phyloP scores from a whole-genome alignment of 2,888 invertebrate species.

The Megaustenia siamemsis region DNA sequence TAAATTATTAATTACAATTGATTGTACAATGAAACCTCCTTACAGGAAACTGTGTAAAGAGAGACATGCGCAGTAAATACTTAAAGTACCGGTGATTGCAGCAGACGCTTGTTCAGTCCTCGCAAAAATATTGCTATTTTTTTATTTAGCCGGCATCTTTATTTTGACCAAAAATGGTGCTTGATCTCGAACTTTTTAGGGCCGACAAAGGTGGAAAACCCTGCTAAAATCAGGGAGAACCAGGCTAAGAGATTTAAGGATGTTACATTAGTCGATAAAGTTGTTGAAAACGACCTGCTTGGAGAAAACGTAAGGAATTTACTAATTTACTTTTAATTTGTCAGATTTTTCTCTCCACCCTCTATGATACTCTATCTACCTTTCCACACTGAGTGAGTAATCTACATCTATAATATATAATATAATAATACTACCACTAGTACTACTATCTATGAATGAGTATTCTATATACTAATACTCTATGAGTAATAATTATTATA shows the following conservation, averaged over 20 bases:
- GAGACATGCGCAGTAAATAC: neutral
- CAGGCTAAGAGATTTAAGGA: constrained; percentile 96
- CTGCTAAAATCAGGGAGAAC: constrained; percentile 93
- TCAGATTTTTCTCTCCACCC: no score
- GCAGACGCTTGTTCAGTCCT: constrained; percentile 17
- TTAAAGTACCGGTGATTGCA: constrained; percentile 14
- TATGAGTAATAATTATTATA: no score
- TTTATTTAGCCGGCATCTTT: neutral
- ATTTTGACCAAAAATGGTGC: constrained; percentile 86
- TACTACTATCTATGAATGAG: no score
- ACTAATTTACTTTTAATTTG: no score
- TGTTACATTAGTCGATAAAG: constrained; percentile 92
- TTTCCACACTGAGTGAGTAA: no score
- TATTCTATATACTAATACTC: no score
- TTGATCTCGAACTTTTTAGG: constrained; percentile 97
- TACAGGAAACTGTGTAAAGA: neutral
- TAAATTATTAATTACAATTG: neutral
- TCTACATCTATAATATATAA: no score
- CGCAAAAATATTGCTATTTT: neutral
- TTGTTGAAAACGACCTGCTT: constrained; percentile 92
- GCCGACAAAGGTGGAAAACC: constrained; percentile 96
- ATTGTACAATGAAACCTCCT: neutral
- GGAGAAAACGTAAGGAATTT: constrained; percentile 86
- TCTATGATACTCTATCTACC: no score
- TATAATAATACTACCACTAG: no score